phyloP scores from a whole-genome alignment of 2,797 vertebrate species.

The Alosa sapidissima region DNA sequence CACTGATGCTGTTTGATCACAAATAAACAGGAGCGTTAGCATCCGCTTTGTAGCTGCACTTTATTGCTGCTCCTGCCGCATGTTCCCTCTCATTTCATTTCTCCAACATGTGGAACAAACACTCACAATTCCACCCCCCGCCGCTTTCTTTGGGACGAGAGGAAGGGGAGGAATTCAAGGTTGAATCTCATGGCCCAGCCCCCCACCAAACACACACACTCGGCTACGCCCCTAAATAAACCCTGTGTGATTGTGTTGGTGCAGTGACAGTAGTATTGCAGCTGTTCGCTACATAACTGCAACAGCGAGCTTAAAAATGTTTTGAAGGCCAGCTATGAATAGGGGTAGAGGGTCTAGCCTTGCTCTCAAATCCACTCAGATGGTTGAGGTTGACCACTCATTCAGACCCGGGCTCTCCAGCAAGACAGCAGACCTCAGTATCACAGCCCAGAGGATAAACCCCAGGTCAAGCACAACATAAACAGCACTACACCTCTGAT shows the following conservation, averaged over 20 bases:
- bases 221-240: background rate
- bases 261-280: too few relatives aligned
- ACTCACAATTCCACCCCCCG: background rate
- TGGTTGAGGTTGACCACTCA: too few relatives aligned
- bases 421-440: too few relatives aligned
- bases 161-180: background rate
- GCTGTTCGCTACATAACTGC: too few relatives aligned
- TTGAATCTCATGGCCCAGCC: background rate
- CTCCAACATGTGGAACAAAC: background rate
- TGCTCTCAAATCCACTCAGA: too few relatives aligned
- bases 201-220: background rate
- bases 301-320: too few relatives aligned
- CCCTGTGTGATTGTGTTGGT: background rate
- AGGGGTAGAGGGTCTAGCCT: too few relatives aligned
- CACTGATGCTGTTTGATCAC: background rate
- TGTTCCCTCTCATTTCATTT: background rate
- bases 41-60: background rate
- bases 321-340: too few relatives aligned
- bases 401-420: too few relatives aligned
- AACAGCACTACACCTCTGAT: background rate
- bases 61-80: background rate
- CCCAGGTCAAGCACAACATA: too few relatives aligned
- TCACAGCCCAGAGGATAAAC: too few relatives aligned
- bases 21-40: background rate
- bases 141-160: background rate